Base-by-base conservation (phyloP, 2,888 invertebrate genomes). In the Andrena camellia region DNA sequence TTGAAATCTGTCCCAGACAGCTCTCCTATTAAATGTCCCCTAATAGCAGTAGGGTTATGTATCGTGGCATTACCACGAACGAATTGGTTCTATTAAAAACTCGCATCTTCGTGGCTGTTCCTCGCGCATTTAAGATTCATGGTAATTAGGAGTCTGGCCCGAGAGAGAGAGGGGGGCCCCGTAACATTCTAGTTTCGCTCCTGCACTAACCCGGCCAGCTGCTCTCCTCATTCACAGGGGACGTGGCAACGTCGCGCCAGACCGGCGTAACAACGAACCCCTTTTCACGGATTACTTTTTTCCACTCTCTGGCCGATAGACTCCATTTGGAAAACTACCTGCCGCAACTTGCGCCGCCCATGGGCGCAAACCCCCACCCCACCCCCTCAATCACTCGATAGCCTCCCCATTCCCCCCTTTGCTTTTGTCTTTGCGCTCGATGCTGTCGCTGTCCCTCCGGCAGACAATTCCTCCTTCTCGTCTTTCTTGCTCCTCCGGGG, bases 241-340 rank as follows among this genome's bases (percentile, higher is more conserved):
- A 82, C 50, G 48, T 50, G 87, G 88, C 88, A 88, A 88, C 87
- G 64, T 29, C 35, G 87, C 78, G 26, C 33, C 78, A 69, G 64
- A 79, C 71, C 78, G 79, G 73, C 80, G 81, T 78, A 82, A 77
- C 84, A 82, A 83, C 86, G 84, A 88, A 89, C 83, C 89, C 89
- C 82, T 89, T 84, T 86, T 87, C 86, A 78, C 79, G 83, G 80
- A 80, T 86, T 84, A 86, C 85, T 87, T 86, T 87, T 83, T 78
- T 77, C 80, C 84, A 75, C 67, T 81, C 76, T 78, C 74, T 62
- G 67, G 42, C 70, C 70, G 78, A 83, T 81, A 69, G 66, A 75
- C 86, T 86, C 76, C 78, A 74, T 88, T 86, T 84, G 86, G 84
- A 82, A 84, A 87, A 84, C 84, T 84, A 82, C 76, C 82, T 78